Conservation (phyloP, 1,140 invertebrate species). For the Hermatobates lingyangjiaoensis region DNA sequence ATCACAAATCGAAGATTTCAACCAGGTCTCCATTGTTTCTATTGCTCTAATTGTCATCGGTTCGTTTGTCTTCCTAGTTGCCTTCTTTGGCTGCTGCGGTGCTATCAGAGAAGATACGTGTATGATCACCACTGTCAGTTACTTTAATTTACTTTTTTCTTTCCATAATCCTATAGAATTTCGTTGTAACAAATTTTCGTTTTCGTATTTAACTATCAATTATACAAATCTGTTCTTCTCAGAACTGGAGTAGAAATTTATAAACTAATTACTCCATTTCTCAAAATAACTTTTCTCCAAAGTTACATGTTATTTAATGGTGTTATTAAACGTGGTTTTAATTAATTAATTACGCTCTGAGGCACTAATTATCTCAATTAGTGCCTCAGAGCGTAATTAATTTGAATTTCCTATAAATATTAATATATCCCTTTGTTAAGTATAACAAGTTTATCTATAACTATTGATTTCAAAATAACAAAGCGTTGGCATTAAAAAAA, state of each 20-base stretch:
- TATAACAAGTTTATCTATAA: no score
- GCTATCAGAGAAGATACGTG: conserved; percentile 70
- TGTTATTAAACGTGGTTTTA: background rate
- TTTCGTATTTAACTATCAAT: background rate
- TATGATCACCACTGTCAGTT: conserved; percentile 61
- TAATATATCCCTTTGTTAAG: no score
- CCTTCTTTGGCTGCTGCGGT: conserved; percentile 77
- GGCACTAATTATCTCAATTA: no score
- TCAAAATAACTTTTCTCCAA: background rate
- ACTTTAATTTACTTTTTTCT: background rate
- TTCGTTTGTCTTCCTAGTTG: conserved; percentile 60
- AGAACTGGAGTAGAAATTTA: background rate
- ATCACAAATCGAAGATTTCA: no score
- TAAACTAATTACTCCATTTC: background rate
- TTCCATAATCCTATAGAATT: background rate
- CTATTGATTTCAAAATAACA: no score
- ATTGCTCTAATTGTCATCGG: conserved; percentile 31
- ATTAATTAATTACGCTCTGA: background rate
- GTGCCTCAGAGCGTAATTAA: no score
- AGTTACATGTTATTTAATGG: background rate
- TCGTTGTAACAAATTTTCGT: background rate
- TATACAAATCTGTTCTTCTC: background rate
- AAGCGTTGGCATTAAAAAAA: no score
- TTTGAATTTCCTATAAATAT: no score
- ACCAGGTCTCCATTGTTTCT: background rate